Conservation (phyloP, 1,140 invertebrate species). For the Orius insidiosus region DNA sequence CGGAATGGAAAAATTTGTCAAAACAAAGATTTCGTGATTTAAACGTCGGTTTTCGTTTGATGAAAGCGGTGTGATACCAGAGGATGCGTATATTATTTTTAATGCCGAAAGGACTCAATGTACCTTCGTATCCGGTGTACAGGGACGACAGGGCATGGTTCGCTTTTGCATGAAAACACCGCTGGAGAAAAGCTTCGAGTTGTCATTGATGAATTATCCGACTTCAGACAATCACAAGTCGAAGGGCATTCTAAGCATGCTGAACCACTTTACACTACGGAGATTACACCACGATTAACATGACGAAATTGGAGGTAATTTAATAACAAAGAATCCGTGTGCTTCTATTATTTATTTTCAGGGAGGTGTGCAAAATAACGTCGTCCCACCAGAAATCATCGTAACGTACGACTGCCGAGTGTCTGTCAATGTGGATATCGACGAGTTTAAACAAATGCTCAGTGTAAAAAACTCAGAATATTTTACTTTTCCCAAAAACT, state of each 20-base stretch:
- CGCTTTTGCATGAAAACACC: slow-evolving; percentile 6
- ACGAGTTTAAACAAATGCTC: not conserved
- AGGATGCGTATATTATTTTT: slow-evolving; percentile 46
- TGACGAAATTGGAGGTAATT: not conserved
- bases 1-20: slow-evolving; percentile 69
- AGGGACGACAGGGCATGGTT: slow-evolving; percentile 2
- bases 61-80: slow-evolving; percentile 56
- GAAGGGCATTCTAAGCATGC: not conserved
- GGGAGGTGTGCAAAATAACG: slow-evolving; percentile 10
- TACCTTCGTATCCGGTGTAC: too few species aligned
- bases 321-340: too few species aligned
- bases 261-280: not conserved
- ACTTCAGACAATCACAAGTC: not conserved
- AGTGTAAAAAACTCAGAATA: not conserved
- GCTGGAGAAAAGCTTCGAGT: slow-evolving; percentile 1
- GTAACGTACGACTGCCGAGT: slow-evolving; percentile 1
- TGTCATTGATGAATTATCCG: not conserved
- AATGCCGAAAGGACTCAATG: slow-evolving; percentile 57
- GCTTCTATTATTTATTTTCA: not conserved
- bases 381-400: not conserved
- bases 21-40: slow-evolving; percentile 60
- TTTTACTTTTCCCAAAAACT: not conserved
- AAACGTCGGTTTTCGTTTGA: slow-evolving; percentile 84
- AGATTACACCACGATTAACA: slow-evolving; percentile 1
- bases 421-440: not conserved